phyloP scores from a whole-genome alignment of 2,797 vertebrate species.

The Helostoma temminkii region DNA sequence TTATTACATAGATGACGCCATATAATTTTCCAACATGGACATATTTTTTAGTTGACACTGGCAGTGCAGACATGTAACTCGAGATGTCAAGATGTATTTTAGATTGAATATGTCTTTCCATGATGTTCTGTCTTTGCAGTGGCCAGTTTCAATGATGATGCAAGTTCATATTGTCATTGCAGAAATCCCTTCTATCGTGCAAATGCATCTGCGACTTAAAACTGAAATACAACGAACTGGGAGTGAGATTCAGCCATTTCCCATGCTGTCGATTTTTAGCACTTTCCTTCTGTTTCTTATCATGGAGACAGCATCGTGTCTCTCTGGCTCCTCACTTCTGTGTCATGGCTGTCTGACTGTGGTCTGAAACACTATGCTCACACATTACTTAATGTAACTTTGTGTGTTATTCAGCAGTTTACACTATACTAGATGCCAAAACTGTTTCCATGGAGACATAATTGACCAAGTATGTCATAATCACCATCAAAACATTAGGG shows the following conservation, averaged over 20 bases:
- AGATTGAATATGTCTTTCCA: too few relatives aligned
- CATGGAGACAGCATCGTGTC: constrained; percentile 12
- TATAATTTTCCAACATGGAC: too few relatives aligned
- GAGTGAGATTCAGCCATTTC: neutral
- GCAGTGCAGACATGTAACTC: too few relatives aligned
- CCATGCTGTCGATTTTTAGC: neutral
- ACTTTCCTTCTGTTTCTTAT: constrained; percentile 56
- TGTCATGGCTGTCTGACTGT: constrained; percentile 47
- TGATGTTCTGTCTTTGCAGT: too few relatives aligned
- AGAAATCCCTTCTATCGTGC: neutral
- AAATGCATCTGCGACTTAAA: neutral
- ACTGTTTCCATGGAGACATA: constrained; percentile 46
- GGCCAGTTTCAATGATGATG: too few relatives aligned
- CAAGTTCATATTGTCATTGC: neutral
- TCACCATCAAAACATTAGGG: constrained; percentile 29
- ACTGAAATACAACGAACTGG: neutral
- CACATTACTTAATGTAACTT: constrained; percentile 45
- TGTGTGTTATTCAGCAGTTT: constrained; percentile 40
- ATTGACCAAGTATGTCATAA: constrained; percentile 48
- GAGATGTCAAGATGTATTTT: too few relatives aligned
- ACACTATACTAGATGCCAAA: constrained; percentile 21
- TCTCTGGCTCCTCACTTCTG: constrained; percentile 47
- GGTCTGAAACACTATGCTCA: constrained; percentile 42
- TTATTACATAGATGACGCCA: too few relatives aligned
- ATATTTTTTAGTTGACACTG: too few relatives aligned